A percentile compares a stretch with the other conserved stretches of the same genome.
Conservation (phyloP, 2,797 vertebrate genomes). For the Chanos chanos region DNA sequence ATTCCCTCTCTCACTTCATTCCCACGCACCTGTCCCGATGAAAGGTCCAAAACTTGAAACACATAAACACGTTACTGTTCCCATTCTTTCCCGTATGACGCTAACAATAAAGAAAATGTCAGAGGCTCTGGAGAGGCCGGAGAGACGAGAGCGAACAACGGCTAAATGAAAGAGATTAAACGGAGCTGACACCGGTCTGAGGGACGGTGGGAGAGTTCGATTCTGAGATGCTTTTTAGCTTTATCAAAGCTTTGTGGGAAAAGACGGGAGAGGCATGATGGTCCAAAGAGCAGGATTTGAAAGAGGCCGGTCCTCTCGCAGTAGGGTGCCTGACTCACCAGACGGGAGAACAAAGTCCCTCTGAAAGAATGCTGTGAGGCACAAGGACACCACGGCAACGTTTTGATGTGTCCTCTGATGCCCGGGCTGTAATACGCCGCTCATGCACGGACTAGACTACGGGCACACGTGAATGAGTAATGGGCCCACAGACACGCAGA, state of each 20-base stretch:
- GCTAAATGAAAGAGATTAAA: too few relatives aligned
- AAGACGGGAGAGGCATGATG: constrained; percentile 18
- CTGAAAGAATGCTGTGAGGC: constrained; percentile 44
- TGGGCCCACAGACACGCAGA: neutral
- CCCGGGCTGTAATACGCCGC: neutral
- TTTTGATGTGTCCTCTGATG: constrained; percentile 13
- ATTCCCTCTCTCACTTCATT: neutral
- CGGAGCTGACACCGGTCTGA: too few relatives aligned
- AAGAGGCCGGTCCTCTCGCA: constrained; percentile 53
- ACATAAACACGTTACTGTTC: too few relatives aligned
- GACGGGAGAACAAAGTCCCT: constrained; percentile 59
- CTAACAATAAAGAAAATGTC: too few relatives aligned
- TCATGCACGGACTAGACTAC: too few relatives aligned
- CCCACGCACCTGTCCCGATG: neutral
- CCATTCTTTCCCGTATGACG: too few relatives aligned
- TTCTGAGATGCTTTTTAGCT: constrained; percentile 1
- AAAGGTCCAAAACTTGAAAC: neutral
- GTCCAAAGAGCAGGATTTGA: constrained; percentile 43
- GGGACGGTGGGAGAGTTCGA: neutral
- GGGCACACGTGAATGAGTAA: neutral
- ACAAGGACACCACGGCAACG: constrained; percentile 9
- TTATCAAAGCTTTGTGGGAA: constrained; percentile 43
- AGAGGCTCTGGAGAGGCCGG: too few relatives aligned
- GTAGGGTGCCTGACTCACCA: constrained; percentile 56
- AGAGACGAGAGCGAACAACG: too few relatives aligned